Percentiles rank a stretch among this genome's conserved stretches.
phyloP scores from a whole-genome alignment of 2,888 invertebrate genomes.

The Frankliniella fusca region DNA sequence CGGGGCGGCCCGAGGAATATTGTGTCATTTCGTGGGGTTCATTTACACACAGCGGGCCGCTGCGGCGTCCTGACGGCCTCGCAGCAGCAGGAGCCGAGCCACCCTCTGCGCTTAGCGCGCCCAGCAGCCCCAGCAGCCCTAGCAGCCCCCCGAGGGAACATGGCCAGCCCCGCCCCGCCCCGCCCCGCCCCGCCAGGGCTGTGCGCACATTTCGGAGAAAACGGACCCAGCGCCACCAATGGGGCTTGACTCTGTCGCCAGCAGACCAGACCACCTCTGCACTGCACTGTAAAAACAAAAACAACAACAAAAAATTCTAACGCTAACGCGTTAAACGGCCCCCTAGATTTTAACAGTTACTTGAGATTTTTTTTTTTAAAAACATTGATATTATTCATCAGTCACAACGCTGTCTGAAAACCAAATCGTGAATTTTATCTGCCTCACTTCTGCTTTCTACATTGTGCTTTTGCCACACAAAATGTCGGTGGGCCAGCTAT shows the following conservation, averaged over 20 bases:
- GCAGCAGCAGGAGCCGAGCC: background rate
- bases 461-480: no score
- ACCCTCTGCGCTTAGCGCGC: background rate
- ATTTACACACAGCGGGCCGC: slow-evolving; percentile 10
- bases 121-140: no score
- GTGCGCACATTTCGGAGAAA: background rate
- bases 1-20: background rate
- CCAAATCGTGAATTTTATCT: no score
- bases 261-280: background rate
- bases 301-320: no score
- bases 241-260: no score
- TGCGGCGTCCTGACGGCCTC: background rate
- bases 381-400: no score
- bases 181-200: background rate
- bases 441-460: no score
- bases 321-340: no score
- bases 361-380: no score
- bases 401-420: no score
- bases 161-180: background rate
- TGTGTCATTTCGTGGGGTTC: slow-evolving; percentile 26
- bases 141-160: background rate
- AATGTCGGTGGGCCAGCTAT: no score
- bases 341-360: no score
- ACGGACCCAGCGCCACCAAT: background rate
- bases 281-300: background rate